Evolutionary conservation across 2,888 invertebrate species (phyloP).

Genomic region (Tortrix viridana): DNA sequence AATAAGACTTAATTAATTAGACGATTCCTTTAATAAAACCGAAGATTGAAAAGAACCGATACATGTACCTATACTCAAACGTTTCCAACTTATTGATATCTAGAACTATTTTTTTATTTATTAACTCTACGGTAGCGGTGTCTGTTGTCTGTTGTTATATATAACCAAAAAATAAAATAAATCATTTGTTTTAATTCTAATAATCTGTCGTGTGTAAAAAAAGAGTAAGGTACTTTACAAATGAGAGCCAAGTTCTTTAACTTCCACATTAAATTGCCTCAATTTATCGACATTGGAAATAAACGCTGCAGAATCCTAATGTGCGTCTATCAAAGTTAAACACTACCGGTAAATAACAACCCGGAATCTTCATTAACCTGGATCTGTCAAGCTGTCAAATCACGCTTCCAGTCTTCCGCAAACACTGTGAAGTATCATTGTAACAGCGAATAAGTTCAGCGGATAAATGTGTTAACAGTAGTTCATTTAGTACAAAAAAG

Average conservation of each 20-base stretch:
- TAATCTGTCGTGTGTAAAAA: too few species aligned
- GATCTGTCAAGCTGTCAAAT: conserved; percentile 16
- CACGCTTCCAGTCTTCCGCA: conserved; percentile 19
- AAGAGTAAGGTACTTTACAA: too few species aligned
- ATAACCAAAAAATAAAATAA: too few species aligned
- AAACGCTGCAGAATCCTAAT: conserved; percentile 1
- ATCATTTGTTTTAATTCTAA: too few species aligned
- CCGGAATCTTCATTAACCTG: conserved; percentile 4
- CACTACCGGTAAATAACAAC: not conserved
- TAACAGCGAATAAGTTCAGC: conserved; percentile 9
- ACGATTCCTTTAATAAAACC: too few species aligned
- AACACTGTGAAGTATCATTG: conserved; percentile 17
- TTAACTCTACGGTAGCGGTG: too few species aligned
- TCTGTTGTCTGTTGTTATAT: too few species aligned
- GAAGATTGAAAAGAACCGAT: too few species aligned
- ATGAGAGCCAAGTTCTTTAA: not conserved
- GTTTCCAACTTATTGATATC: too few species aligned
- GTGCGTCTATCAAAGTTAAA: not conserved
- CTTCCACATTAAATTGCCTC: not conserved
- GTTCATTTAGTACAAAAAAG: not conserved
- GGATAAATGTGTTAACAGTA: conserved; percentile 7
- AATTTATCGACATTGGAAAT: not conserved
- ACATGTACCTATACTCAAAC: too few species aligned
- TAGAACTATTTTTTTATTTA: too few species aligned
- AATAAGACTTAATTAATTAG: too few species aligned